Evolutionary conservation across 2,797 vertebrate genomes (phyloP).

Genomic region (Macroramphosus scolopax): DNA sequence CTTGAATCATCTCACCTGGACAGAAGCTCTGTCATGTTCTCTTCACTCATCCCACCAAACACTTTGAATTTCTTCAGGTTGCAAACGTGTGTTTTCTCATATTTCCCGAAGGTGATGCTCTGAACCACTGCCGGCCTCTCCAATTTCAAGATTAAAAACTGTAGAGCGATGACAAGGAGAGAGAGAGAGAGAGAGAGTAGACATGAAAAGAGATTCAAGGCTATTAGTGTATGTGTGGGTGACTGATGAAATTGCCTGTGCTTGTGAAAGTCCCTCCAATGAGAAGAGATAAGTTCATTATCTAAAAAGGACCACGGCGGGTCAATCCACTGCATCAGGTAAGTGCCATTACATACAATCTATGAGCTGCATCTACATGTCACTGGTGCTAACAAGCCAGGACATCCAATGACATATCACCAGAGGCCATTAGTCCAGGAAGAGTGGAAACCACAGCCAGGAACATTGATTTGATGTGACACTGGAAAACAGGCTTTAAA

Average conservation of each 20-base stretch:
- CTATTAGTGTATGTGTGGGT: conserved; percentile 3
- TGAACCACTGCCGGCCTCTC: conserved; percentile 96
- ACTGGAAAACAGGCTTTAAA: no score
- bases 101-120: conserved; percentile 98
- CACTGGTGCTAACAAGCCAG: conserved; percentile 10
- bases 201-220: no score
- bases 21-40: conserved; percentile 98
- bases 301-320: conserved; percentile 8
- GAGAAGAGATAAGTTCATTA: conserved; percentile 26
- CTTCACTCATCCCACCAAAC: conserved; percentile 99
- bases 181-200: conserved; percentile 8
- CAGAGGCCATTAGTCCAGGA: conserved; percentile 6
- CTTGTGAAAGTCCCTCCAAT: not conserved
- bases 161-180: no score
- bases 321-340: conserved; percentile 19
- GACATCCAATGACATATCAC: conserved; percentile 16
- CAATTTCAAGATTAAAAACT: conserved; percentile 98
- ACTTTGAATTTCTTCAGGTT: conserved; percentile 99
- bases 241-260: conserved; percentile 1
- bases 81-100: conserved; percentile 98
- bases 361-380: conserved; percentile 16
- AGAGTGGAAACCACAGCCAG: not conserved
- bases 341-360: conserved; percentile 17
- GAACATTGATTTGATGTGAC: conserved; percentile 8
- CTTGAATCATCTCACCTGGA: conserved; percentile 93